Percentiles rank a stretch among this genome's conserved stretches.
These are phyloP conservation scores for Polydesmus complanatus DNA, from an alignment of 2,888 invertebrate species.

Conservation along the genomic window DNA sequence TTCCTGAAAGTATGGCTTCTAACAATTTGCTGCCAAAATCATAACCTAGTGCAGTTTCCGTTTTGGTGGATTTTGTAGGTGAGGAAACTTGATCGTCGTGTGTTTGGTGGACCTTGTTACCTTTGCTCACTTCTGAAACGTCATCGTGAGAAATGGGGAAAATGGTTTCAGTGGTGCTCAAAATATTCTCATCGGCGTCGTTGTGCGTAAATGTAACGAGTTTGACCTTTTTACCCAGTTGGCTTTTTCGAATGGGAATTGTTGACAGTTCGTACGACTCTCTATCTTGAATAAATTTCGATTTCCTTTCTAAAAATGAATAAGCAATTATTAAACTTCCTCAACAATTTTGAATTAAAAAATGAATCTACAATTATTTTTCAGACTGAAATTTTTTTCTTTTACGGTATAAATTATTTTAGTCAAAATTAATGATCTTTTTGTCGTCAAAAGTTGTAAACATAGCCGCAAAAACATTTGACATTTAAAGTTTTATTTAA, in stretches of 20 bases:
- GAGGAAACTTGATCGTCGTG: neutral
- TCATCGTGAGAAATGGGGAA: neutral
- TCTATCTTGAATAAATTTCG: neutral
- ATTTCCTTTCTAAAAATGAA: neutral
- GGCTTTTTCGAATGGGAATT: neutral
- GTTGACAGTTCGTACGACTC: neutral
- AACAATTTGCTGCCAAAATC: constrained; percentile 6
- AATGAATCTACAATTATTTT: too few species aligned
- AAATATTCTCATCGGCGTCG: neutral
- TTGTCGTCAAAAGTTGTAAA: too few species aligned
- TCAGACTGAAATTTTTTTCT: too few species aligned
- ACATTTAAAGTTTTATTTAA: too few species aligned
- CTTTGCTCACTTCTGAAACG: neutral
- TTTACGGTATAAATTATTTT: too few species aligned
- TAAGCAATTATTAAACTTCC: too few species aligned
- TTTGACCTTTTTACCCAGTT: neutral
- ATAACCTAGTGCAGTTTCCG: neutral
- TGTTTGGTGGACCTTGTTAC: neutral
- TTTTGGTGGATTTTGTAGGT: neutral
- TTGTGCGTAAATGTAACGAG: neutral
- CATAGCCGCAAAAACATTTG: too few species aligned
- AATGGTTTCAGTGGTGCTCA: neutral
- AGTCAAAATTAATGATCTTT: too few species aligned
- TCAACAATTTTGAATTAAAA: too few species aligned
- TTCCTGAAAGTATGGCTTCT: constrained; percentile 6